Conservation (phyloP, 2,797 vertebrate species). For the Xenentodon cancila region DNA sequence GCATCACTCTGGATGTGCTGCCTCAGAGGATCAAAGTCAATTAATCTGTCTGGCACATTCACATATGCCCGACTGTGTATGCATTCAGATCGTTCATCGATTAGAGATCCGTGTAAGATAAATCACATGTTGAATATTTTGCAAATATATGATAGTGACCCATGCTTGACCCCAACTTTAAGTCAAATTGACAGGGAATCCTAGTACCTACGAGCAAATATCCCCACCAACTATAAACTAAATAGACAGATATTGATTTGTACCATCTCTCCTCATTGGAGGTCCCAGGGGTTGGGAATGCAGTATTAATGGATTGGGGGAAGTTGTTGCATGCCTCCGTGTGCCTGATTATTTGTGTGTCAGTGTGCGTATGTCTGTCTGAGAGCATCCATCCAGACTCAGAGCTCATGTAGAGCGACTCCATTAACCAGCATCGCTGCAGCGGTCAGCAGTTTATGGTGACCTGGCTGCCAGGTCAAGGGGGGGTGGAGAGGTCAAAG, state of each 20-base stretch:
- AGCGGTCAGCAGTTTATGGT: constrained; percentile 76
- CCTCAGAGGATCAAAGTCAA: constrained; percentile 34
- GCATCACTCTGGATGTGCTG: constrained; percentile 3
- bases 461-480: constrained; percentile 74
- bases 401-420: constrained; percentile 55
- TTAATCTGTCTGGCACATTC: constrained; percentile 9
- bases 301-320: constrained; percentile 75
- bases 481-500: constrained; percentile 73
- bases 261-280: constrained; percentile 60
- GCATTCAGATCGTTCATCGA: constrained; percentile 59
- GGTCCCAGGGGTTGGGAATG: constrained; percentile 66
- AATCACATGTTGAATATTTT: constrained; percentile 80
- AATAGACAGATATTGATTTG: constrained; percentile 83
- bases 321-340: constrained; percentile 27
- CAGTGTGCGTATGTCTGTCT: constrained; percentile 25
- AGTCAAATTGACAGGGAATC: constrained; percentile 76
- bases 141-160: constrained; percentile 70
- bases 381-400: constrained; percentile 23
- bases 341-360: constrained; percentile 39
- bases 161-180: constrained; percentile 64
- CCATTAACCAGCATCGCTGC: constrained; percentile 56
- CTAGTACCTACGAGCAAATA: constrained; percentile 69
- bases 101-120: constrained; percentile 61
- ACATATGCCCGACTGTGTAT: constrained; percentile 19
- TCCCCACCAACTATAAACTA: constrained; percentile 79